Percentiles rank a stretch among this genome's conserved stretches.
Evolutionary conservation across 2,113 vertebrate species (phyloP).

Genomic region (Siniperca knerii): DNA sequence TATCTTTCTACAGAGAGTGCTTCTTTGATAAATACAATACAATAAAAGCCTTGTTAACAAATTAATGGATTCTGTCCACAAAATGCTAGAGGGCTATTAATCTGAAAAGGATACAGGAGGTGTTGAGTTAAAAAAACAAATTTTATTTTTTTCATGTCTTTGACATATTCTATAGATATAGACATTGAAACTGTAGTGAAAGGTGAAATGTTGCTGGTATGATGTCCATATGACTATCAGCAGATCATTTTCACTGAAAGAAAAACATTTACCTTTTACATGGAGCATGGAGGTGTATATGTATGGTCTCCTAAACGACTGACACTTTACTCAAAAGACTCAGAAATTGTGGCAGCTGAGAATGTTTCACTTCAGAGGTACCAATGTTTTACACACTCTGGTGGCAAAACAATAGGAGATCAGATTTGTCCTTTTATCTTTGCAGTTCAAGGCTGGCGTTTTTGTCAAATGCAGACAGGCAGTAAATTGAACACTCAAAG

Average conservation of each 20-base stretch:
- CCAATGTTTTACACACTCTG: conserved; percentile 53
- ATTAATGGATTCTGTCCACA: too few relatives aligned
- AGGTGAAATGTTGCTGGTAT: too few relatives aligned
- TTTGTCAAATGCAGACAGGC: conserved; percentile 65
- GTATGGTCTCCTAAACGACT: not conserved
- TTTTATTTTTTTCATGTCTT: too few relatives aligned
- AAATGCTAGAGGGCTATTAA: too few relatives aligned
- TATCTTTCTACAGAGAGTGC: too few relatives aligned
- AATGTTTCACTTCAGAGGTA: conserved; percentile 50
- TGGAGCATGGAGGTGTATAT: not conserved
- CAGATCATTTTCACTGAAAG: not conserved
- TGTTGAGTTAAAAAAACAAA: too few relatives aligned
- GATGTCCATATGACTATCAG: too few relatives aligned
- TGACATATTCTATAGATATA: too few relatives aligned
- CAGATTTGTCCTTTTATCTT: conserved; percentile 58
- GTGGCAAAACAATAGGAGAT: conserved; percentile 37
- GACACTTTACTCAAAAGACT: conserved; percentile 21
- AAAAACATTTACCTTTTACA: conserved; percentile 9
- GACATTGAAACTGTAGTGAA: too few relatives aligned
- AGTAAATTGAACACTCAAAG: conserved; percentile 62
- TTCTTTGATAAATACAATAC: too few relatives aligned
- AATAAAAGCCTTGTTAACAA: too few relatives aligned
- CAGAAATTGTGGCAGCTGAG: conserved; percentile 8
- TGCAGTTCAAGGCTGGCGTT: conserved; percentile 38
- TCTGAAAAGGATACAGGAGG: too few relatives aligned